Conservation (phyloP, 2,113 vertebrate genomes). For the Tachycineta bicolor region DNA sequence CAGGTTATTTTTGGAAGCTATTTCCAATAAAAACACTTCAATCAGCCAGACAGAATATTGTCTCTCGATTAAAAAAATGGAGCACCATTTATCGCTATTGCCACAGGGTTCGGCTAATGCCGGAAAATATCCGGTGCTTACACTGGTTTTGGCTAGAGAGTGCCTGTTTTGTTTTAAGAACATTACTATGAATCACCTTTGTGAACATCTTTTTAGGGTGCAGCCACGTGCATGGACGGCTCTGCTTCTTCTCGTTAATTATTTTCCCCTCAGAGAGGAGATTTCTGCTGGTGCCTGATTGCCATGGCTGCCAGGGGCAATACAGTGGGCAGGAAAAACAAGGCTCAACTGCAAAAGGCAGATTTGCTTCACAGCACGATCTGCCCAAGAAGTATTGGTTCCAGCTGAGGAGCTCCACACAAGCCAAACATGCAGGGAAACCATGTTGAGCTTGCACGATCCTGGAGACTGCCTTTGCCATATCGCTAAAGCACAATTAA, state of each 20-base stretch:
- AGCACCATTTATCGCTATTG: fast-evolving
- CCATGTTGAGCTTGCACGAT: neutral
- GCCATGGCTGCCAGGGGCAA: neutral
- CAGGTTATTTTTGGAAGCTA: conserved; percentile 13
- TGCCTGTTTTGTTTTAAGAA: neutral
- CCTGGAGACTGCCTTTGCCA: neutral
- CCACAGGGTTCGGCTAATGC: neutral
- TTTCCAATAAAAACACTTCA: conserved; percentile 45
- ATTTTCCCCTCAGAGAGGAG: neutral
- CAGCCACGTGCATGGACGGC: neutral
- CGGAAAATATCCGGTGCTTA: neutral
- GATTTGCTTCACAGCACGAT: neutral
- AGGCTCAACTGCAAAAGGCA: neutral
- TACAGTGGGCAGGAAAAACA: neutral
- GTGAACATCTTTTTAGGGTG: neutral
- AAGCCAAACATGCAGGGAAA: neutral
- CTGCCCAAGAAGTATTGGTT: neutral
- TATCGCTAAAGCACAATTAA: neutral
- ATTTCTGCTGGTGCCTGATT: neutral
- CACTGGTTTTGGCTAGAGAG: neutral
- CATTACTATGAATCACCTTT: neutral
- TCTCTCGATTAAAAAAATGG: neutral
- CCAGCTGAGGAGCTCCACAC: neutral
- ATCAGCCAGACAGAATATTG: neutral
- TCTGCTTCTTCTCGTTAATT: neutral